Percentiles rank a stretch among this genome's conserved stretches.
Evolutionary conservation across 2,113 vertebrate genomes (phyloP).

Genomic region (Plectropomus leopardus): DNA sequence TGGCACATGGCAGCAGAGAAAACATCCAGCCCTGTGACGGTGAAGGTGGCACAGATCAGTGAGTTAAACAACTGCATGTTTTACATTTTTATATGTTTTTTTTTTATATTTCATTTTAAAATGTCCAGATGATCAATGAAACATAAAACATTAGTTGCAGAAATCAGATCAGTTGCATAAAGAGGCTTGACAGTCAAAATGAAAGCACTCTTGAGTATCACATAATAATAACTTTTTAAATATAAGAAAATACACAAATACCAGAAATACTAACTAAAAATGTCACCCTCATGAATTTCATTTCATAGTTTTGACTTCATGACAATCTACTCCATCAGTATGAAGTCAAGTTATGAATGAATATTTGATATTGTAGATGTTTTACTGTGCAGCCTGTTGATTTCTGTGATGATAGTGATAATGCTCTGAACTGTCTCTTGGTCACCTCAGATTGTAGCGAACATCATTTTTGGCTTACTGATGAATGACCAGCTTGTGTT

Average conservation of each 20-base stretch:
- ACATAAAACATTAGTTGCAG: neutral
- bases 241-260: neutral
- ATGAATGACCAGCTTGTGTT: no score
- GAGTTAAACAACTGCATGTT: slow-evolving; percentile 59
- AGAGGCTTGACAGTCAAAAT: neutral
- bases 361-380: no score
- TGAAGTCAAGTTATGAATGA: neutral
- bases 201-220: neutral
- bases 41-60: slow-evolving; percentile 81
- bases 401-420: no score
- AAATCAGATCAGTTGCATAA: neutral
- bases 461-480: no score
- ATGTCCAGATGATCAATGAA: neutral
- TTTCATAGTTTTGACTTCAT: neutral
- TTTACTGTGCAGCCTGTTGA: no score
- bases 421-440: neutral
- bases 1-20: slow-evolving; percentile 84
- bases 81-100: neutral
- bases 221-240: neutral
- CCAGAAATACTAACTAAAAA: neutral
- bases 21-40: slow-evolving; percentile 73
- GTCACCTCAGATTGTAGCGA: neutral
- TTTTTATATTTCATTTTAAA: neutral
- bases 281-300: neutral
- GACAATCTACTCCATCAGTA: neutral